Evolutionary conservation across 1,140 invertebrate genomes (phyloP), one percentile per base, ranked within the genome.

Genomic region (Armadillidium nasatum): DNA sequence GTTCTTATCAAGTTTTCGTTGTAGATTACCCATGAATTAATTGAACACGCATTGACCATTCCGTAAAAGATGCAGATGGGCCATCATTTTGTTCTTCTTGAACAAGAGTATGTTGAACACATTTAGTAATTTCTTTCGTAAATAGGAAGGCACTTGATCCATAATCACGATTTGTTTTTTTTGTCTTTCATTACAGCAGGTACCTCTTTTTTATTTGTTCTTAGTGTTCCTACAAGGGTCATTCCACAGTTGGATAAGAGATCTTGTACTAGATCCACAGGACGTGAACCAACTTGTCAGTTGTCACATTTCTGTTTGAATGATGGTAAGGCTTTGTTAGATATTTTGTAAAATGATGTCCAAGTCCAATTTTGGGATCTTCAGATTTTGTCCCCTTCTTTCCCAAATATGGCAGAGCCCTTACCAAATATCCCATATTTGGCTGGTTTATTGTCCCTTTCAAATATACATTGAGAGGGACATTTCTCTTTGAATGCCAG

Each of bases 31-130:
- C 70, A 46, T 4, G 77, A 77, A 46, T 78, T 78, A 23, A 78
- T 76, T 6, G 54, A 69, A 44, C 19, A 75, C 33, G 76, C 54
- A 70, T 82, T 78, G 10, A 82, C 44, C 2, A 82, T 33, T n/a
- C 73, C 45, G 69, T 71, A 82, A 73, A 82, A 78, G 21, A 33
- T 33, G 70, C 78, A 75, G 69, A 82, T 72, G n/a, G 75, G 74
- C 81, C 81, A 80, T n/a, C 81, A 10, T 44, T 44, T 69, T n/a
- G 74, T 74, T 13, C 71, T 76, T 10, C 79, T n/a, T 15, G 19
- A 33, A 4, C 45, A 19, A 13, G 71, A 79, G 69, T 71, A 71
- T 21, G 33, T 45, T 22, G 69, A 13, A 71, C 68, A 78, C 69
- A 82, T 79, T 75, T 81, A 50, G 44, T 76, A 44, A 70, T 72